Evolutionary conservation across 2,888 invertebrate genomes (phyloP).

Genomic region (Pinctada fucata): DNA sequence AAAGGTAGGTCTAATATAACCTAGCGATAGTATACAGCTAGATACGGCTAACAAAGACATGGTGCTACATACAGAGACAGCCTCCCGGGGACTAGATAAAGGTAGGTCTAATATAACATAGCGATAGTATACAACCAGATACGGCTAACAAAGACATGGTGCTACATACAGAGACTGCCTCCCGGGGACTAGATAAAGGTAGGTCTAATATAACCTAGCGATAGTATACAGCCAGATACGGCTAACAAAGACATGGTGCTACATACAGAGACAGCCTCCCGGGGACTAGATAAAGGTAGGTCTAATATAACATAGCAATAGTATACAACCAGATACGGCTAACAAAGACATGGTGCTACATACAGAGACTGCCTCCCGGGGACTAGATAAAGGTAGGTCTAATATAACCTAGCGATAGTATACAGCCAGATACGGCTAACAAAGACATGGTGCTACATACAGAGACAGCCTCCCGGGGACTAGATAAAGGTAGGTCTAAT

Average conservation of each 20-base stretch:
- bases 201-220: constrained; percentile 39
- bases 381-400: constrained; percentile 51
- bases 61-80: constrained; percentile 40
- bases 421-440: constrained; percentile 23
- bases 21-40: constrained; percentile 49
- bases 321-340: no score
- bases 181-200: constrained; percentile 53
- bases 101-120: constrained; percentile 41
- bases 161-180: constrained; percentile 42
- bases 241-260: constrained; percentile 18
- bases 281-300: constrained; percentile 52
- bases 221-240: constrained; percentile 47
- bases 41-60: constrained; percentile 37
- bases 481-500: constrained; percentile 53
- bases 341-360: constrained; percentile 21
- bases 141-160: constrained; percentile 23
- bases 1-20: constrained; percentile 45
- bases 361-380: constrained; percentile 45
- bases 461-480: constrained; percentile 42
- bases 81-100: constrained; percentile 49
- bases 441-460: constrained; percentile 29
- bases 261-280: constrained; percentile 44
- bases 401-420: no score
- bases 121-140: constrained; percentile 51
- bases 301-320: no score